Evolutionary conservation across 2,113 vertebrate genomes (phyloP), one percentile per base, ranked within the genome.

Genomic region (Stegastes partitus): DNA sequence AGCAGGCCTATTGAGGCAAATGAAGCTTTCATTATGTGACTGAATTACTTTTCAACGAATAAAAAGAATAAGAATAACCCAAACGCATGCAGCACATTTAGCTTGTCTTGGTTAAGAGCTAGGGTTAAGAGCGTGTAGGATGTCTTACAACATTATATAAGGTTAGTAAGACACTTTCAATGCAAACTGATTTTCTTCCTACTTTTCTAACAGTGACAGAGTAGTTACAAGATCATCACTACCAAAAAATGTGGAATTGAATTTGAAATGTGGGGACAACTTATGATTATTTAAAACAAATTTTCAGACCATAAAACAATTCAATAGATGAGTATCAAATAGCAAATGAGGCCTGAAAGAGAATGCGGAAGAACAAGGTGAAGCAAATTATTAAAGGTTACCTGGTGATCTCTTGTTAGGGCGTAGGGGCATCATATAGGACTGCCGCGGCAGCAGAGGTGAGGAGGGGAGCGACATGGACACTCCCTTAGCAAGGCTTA

Each of bases 381-480:
- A 12, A 14, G 2, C 11, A 18, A 28, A 15, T 23, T 31, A 4
- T 26, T 22, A 51, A 79, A 58, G 34, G 19, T 22, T 96, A 99
- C 98, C 98, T 97, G 98, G 98, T 18, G 98, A 99, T 84, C 96
- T 97, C 89, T 98, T 99, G 94, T 83, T 96, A 18, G 95, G 83
- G 28, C 96, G 96, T 45, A 97, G 89, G 21, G 95, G 96, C 93
- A 96, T 92, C 83, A 96, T 88, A 80, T 95, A 97, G 85, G 96
- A 94, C 93, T 99, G 98, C 62, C 97, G 94, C 19, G 98, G 97
- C 90, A 99, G 93, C 54, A 99, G 94, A 47, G 98, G 98, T 0
- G 98, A 99, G n/a, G 98, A 97, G 0, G 98, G 98, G 61, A 99
- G 93, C 0, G 98, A 99, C 96, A 98, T 97, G 1, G 98, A 99